Percentiles rank a stretch among this genome's conserved stretches.
These are phyloP conservation scores for Scatophagus argus DNA, from an alignment of 2,113 vertebrate genomes.

Conservation along the genomic window DNA sequence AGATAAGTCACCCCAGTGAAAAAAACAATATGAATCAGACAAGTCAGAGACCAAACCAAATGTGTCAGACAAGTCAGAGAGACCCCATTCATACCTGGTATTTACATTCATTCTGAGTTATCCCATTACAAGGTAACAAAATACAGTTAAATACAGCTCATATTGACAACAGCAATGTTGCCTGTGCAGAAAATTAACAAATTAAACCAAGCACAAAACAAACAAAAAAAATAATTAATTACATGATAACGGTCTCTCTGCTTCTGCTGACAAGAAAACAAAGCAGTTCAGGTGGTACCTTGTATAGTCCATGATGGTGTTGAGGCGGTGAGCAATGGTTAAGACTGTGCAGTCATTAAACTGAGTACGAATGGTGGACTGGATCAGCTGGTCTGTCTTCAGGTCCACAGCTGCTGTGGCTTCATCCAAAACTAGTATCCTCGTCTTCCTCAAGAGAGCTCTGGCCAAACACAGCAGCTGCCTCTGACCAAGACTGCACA, in stretches of 20 bases:
- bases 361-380: slow-evolving; percentile 82
- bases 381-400: slow-evolving; percentile 87
- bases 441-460: slow-evolving; percentile 87
- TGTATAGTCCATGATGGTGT: slow-evolving; percentile 87
- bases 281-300: slow-evolving; percentile 74
- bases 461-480: slow-evolving; percentile 91
- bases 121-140: too few species aligned
- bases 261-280: neutral
- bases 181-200: neutral
- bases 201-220: neutral
- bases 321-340: slow-evolving; percentile 89
- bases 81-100: too few species aligned
- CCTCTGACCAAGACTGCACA: slow-evolving; percentile 87
- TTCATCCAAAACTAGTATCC: slow-evolving; percentile 90
- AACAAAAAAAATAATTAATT: neutral
- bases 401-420: slow-evolving; percentile 89
- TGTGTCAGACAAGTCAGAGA: too few species aligned
- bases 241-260: neutral
- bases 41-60: neutral
- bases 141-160: too few species aligned
- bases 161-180: too few species aligned
- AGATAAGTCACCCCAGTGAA: neutral
- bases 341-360: slow-evolving; percentile 88
- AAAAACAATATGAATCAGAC: neutral
- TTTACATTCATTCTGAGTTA: too few species aligned